Evolutionary conservation across 2,797 vertebrate species (phyloP).

Genomic region (Melopsittacus undulatus): DNA sequence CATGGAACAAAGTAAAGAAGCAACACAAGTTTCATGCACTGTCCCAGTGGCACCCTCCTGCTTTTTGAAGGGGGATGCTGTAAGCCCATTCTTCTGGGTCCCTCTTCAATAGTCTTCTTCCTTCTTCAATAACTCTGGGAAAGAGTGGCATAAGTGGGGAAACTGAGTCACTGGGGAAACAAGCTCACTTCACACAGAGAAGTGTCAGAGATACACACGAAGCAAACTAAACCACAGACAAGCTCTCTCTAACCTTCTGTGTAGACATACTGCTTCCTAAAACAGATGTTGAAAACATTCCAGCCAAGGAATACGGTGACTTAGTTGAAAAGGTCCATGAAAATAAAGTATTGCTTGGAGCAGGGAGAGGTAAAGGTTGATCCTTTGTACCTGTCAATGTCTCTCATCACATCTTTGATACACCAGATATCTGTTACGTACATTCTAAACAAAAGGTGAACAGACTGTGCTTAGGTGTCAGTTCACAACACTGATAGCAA

Average conservation of each 20-base stretch:
- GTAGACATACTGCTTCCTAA: not conserved
- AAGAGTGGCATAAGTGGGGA: not conserved
- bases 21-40: not conserved
- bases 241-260: not conserved
- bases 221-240: not conserved
- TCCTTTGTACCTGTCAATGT: not conserved
- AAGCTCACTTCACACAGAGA: not conserved
- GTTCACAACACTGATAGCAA: not conserved
- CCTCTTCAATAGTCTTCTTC: too few relatives aligned
- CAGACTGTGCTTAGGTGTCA: not conserved
- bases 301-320: not conserved
- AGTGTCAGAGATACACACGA: not conserved
- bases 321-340: not conserved
- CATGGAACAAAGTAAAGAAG: not conserved
- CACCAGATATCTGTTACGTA: slow-evolving; percentile 14
- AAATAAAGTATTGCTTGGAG: not conserved
- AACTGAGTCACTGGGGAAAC: not conserved
- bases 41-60: not conserved
- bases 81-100: not conserved
- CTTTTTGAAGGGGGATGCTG: not conserved
- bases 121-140: not conserved
- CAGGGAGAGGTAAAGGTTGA: not conserved
- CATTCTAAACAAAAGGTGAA: not conserved
- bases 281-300: not conserved
- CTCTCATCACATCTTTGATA: slow-evolving; percentile 22